phyloP scores from a whole-genome alignment of 2,888 invertebrate genomes.

The Argynnis bischoffii region DNA sequence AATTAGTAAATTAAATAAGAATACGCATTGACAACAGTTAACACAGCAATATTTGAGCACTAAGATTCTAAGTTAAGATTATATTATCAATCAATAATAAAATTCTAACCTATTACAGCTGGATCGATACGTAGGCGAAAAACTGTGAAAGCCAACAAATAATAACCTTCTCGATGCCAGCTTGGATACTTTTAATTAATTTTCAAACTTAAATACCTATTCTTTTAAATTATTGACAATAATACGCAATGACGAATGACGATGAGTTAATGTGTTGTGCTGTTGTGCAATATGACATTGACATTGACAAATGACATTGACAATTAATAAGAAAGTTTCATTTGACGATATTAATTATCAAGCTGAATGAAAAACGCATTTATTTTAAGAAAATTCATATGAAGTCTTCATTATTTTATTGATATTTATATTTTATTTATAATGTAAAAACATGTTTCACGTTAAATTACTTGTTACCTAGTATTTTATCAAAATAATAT shows the following conservation, averaged over 20 bases:
- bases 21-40: too few relatives aligned
- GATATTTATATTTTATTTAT: too few relatives aligned
- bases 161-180: conserved; percentile 73
- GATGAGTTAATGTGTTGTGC: conserved; percentile 13
- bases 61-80: conserved; percentile 11
- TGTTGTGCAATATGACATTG: conserved; percentile 57
- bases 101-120: conserved; percentile 65
- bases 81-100: conserved; percentile 28
- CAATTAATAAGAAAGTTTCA: conserved; percentile 47
- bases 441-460: too few relatives aligned
- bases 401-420: not conserved
- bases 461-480: too few relatives aligned
- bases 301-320: conserved; percentile 24
- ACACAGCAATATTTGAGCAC: not conserved
- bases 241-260: conserved; percentile 29
- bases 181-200: conserved; percentile 51
- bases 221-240: conserved; percentile 13
- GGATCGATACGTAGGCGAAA: conserved; percentile 55
- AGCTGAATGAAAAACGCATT: too few relatives aligned
- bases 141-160: conserved; percentile 64
- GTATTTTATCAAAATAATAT: too few relatives aligned
- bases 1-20: not conserved
- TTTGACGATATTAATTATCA: not conserved
- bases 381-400: not conserved
- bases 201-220: conserved; percentile 14